Evolutionary conservation across 2,888 invertebrate species (phyloP).

Genomic region (Aphodius sticticus): DNA sequence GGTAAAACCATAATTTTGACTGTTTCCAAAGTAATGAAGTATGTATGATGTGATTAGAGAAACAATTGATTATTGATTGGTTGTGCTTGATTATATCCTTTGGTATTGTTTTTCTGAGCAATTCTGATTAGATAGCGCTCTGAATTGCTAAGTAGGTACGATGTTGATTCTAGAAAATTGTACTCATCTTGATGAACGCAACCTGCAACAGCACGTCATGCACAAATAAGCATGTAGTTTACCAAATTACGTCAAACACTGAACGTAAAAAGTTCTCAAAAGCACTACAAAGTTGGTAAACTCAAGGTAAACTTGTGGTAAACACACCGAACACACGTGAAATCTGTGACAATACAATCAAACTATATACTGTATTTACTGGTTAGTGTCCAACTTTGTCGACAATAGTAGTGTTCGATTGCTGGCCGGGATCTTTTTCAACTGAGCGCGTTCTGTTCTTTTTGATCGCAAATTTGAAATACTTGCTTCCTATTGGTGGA

Average conservation of each 20-base stretch:
- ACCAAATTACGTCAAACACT: neutral
- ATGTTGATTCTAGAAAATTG: neutral
- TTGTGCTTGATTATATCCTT: neutral
- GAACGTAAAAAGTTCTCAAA: neutral
- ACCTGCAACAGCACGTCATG: neutral
- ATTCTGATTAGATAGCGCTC: neutral
- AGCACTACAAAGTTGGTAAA: neutral
- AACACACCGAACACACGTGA: too few relatives aligned
- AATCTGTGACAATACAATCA: too few relatives aligned
- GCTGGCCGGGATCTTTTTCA: too few relatives aligned
- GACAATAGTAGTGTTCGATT: too few relatives aligned
- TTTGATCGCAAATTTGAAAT: too few relatives aligned
- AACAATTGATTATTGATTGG: neutral
- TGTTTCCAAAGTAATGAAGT: neutral
- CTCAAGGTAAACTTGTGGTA: too few relatives aligned
- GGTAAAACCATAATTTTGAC: slow-evolving; percentile 26
- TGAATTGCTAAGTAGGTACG: neutral
- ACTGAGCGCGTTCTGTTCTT: too few relatives aligned
- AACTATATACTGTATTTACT: too few relatives aligned
- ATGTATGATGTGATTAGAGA: neutral
- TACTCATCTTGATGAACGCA: neutral
- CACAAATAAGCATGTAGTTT: neutral
- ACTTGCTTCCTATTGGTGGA: too few relatives aligned
- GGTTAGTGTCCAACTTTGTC: too few relatives aligned
- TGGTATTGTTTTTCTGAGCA: neutral